These are phyloP conservation scores for Polyommatus icarus DNA, from an alignment of 2,888 invertebrate species.

Conservation along the genomic window DNA sequence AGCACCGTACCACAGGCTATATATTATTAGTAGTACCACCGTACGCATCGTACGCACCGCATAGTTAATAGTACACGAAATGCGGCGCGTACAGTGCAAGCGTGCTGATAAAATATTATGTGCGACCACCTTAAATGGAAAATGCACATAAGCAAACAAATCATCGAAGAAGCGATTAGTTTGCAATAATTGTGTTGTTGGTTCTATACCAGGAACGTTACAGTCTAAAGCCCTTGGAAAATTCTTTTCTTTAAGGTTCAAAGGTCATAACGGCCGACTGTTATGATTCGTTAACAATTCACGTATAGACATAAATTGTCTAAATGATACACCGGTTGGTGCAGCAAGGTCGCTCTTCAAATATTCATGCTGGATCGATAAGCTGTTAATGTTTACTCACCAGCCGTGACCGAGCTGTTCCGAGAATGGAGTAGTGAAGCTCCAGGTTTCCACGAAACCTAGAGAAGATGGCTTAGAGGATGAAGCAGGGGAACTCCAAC, in stretches of 20 bases:
- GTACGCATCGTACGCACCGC: no score
- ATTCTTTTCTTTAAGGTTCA: background rate
- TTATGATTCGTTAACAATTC: conserved; percentile 4
- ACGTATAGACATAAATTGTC: conserved; percentile 25
- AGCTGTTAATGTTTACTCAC: conserved; percentile 46
- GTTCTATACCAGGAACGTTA: no score
- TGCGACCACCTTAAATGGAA: background rate
- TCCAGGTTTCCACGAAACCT: background rate
- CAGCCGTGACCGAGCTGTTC: background rate
- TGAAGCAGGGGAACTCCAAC: background rate
- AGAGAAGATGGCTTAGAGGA: background rate
- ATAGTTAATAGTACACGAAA: no score
- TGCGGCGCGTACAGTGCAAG: no score
- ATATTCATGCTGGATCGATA: conserved; percentile 78
- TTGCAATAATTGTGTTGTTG: background rate
- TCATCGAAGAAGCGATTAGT: background rate
- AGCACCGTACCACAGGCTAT: no score
- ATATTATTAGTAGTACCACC: no score
- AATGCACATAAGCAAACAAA: background rate
- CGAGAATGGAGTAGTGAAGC: background rate
- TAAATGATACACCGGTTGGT: conserved; percentile 11
- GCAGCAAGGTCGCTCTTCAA: conserved; percentile 71
- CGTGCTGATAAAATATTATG: no score
- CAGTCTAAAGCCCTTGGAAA: background rate
- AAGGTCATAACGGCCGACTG: background rate